A percentile compares a stretch with the other conserved stretches of the same genome.
phyloP scores from a whole-genome alignment of 2,797 vertebrate species.

The Clamator glandarius region DNA sequence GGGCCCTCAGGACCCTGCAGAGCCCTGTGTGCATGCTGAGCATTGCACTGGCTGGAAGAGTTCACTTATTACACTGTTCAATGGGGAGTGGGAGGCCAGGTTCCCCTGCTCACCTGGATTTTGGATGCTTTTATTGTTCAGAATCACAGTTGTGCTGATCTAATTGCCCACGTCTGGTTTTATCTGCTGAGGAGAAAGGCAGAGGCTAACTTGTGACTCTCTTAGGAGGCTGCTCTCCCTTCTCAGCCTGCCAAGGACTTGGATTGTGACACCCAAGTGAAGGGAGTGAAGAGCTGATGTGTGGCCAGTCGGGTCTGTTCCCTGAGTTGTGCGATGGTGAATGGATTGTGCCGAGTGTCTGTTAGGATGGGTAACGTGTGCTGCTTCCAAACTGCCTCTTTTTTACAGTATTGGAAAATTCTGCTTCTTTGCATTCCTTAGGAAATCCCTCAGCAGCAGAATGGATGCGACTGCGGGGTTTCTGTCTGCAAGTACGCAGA shows the following conservation, averaged over 20 bases:
- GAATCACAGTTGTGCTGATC: neutral
- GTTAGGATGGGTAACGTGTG: neutral
- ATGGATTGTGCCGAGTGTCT: neutral
- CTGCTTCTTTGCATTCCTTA: constrained; percentile 54
- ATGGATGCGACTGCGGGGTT: constrained; percentile 92
- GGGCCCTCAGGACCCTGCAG: too few relatives aligned
- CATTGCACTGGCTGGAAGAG: too few relatives aligned
- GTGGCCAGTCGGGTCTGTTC: neutral
- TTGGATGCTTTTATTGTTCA: neutral
- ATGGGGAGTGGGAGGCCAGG: too few relatives aligned
- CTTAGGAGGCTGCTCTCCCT: too few relatives aligned
- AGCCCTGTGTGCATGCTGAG: too few relatives aligned
- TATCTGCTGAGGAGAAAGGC: neutral
- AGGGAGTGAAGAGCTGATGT: neutral
- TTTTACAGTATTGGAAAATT: neutral
- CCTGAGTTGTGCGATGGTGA: neutral
- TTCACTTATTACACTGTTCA: too few relatives aligned
- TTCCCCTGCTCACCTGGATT: neutral
- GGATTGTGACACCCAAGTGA: too few relatives aligned
- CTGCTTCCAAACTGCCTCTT: neutral
- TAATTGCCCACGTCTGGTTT: neutral
- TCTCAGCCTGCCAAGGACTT: too few relatives aligned
- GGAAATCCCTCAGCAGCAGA: too few relatives aligned
- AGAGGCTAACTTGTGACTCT: too few relatives aligned
- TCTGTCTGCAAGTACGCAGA: constrained; percentile 95